Percentiles rank a stretch among this genome's conserved stretches.
phyloP scores from a whole-genome alignment of 2,113 vertebrate species.

The Ceyx cyanopectus region DNA sequence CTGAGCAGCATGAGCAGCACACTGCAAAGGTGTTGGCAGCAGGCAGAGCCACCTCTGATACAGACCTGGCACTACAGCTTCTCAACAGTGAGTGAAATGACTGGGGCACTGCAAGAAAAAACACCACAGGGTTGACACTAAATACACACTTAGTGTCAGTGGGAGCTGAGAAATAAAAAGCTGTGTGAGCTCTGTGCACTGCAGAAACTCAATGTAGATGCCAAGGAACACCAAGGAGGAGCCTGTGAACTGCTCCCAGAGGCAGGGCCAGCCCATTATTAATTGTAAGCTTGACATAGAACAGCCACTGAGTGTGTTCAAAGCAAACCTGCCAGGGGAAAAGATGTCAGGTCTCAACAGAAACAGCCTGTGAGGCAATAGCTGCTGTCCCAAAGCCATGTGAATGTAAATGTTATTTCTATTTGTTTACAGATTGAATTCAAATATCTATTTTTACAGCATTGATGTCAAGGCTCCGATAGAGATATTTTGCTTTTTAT shows the following conservation, averaged over 20 bases:
- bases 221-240: not conserved
- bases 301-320: not conserved
- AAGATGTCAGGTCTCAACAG: not conserved
- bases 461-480: not conserved
- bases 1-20: conserved; percentile 4
- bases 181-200: not conserved
- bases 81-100: conserved; percentile 69
- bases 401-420: not conserved
- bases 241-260: not conserved
- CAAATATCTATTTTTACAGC: not conserved
- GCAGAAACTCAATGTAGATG: not conserved
- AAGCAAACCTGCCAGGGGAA: not conserved
- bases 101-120: conserved; percentile 63
- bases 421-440: not conserved
- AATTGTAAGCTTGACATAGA: not conserved
- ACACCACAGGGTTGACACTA: conserved; percentile 26
- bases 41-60: conserved; percentile 59
- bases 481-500: not conserved
- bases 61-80: conserved; percentile 68
- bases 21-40: conserved; percentile 24
- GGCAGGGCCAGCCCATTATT: not conserved
- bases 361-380: not conserved
- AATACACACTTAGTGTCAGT: not conserved
- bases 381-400: not conserved
- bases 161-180: not conserved